phyloP scores from a whole-genome alignment of 2,797 vertebrate species.

The Gouania willdenowi region DNA sequence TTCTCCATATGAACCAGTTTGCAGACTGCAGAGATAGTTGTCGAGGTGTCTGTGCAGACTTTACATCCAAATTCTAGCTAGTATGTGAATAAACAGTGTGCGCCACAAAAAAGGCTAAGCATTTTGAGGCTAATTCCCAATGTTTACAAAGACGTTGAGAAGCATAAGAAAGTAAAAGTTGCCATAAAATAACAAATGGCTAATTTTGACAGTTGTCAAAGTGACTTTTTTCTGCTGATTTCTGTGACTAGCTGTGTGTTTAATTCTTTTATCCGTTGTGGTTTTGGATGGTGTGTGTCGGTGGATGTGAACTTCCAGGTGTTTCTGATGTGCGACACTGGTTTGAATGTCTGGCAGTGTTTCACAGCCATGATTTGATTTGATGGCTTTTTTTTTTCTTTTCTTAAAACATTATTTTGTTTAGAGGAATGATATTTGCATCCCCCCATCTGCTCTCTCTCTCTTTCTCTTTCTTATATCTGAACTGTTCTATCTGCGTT shows the following conservation, averaged over 20 bases:
- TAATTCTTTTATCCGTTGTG: conserved; percentile 50
- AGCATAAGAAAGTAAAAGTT: background rate
- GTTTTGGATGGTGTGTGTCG: conserved; percentile 64
- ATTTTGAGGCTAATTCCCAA: conserved; percentile 12
- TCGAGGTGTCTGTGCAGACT: conserved; percentile 33
- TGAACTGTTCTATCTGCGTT: conserved; percentile 26
- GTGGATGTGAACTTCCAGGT: conserved; percentile 64
- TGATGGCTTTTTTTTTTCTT: conserved; percentile 18
- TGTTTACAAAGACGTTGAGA: background rate
- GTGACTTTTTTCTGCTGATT: conserved; percentile 22
- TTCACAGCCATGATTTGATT: conserved; percentile 65
- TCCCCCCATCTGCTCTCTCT: conserved; percentile 67
- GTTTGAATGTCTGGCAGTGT: conserved; percentile 70
- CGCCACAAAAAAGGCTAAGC: conserved; percentile 6
- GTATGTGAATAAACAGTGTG: conserved; percentile 9
- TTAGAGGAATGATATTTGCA: conserved; percentile 72
- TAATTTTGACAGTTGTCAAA: background rate
- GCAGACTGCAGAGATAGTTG: conserved; percentile 38
- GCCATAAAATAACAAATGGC: background rate
- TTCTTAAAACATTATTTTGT: conserved; percentile 34
- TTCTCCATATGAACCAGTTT: conserved; percentile 31
- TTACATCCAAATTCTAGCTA: conserved; percentile 14
- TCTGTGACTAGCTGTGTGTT: conserved; percentile 36
- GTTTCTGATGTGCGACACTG: conserved; percentile 63
- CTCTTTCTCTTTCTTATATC: conserved; percentile 42